Evolutionary conservation across 2,113 vertebrate genomes (phyloP).

Genomic region (Oryzias javanicus): DNA sequence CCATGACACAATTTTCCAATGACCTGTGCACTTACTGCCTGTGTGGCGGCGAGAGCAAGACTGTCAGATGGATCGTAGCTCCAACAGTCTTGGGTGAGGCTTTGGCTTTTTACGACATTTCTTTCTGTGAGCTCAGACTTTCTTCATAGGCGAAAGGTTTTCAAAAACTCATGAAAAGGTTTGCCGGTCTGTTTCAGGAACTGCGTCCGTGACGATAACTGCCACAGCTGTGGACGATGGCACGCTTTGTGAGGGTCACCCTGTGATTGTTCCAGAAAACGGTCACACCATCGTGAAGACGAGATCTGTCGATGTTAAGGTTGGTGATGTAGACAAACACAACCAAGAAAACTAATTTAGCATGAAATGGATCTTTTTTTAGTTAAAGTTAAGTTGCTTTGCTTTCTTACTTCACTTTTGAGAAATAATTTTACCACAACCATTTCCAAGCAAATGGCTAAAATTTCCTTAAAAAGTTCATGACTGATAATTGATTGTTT

Average conservation of each 20-base stretch:
- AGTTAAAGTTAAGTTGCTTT: no score
- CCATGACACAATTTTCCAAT: constrained; percentile 55
- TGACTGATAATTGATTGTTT: no score
- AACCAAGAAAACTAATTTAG: no score
- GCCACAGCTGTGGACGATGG: constrained; percentile 74
- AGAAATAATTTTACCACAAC: no score
- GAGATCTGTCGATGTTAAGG: constrained; percentile 80
- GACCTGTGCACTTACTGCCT: constrained; percentile 71
- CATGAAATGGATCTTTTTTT: no score
- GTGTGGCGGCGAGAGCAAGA: constrained; percentile 66
- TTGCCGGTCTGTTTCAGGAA: constrained; percentile 59
- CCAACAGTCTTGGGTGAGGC: constrained; percentile 72
- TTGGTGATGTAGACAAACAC: constrained; percentile 25
- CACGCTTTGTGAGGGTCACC: constrained; percentile 65
- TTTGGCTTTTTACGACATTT: background rate
- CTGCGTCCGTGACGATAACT: constrained; percentile 74
- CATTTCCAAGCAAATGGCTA: no score
- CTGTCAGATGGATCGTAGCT: constrained; percentile 69
- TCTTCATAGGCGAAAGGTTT: background rate
- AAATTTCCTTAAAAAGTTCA: no score
- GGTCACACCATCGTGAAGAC: constrained; percentile 77
- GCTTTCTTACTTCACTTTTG: no score
- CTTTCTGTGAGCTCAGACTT: background rate
- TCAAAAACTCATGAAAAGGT: background rate
- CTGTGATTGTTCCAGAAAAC: constrained; percentile 71